These are phyloP conservation scores for Lordiphosa clarofinis DNA, from an alignment of 1,140 invertebrate species.

Conservation along the genomic window DNA sequence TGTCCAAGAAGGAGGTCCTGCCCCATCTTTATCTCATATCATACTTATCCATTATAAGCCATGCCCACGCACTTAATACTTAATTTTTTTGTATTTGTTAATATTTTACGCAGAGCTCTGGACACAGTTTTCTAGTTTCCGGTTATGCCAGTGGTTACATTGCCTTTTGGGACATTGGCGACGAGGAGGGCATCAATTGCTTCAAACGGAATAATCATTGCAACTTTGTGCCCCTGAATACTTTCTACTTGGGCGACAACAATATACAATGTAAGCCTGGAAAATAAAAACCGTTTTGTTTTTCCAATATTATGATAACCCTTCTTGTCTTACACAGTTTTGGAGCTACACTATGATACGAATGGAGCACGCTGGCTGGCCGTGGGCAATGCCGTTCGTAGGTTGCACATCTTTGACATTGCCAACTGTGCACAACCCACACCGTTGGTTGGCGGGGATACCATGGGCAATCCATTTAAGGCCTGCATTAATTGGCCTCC, in stretches of 20 bases:
- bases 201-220: slow-evolving; percentile 28
- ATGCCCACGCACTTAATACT: not conserved
- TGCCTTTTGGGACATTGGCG: slow-evolving; percentile 60
- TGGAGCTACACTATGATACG: slow-evolving; percentile 65
- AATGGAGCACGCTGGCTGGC: slow-evolving; percentile 63
- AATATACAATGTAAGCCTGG: slow-evolving; percentile 50
- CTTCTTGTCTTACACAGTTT: slow-evolving; percentile 26
- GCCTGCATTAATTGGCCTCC: slow-evolving; percentile 44
- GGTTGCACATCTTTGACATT: slow-evolving; percentile 56
- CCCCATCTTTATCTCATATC: too few species aligned
- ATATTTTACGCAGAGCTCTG: slow-evolving; percentile 26
- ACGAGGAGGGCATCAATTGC: slow-evolving; percentile 39
- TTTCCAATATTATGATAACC: not conserved
- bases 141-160: slow-evolving; percentile 57
- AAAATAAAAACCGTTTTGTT: not conserved
- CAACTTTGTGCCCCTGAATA: slow-evolving; percentile 41
- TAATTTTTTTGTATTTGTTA: not conserved
- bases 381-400: slow-evolving; percentile 28
- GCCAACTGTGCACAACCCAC: slow-evolving; percentile 39
- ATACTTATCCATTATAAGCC: too few species aligned
- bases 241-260: slow-evolving; percentile 54
- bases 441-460: slow-evolving; percentile 29
- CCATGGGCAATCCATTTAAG: slow-evolving; percentile 31
- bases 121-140: slow-evolving; percentile 53
- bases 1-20: too few species aligned